A percentile compares a stretch with the other conserved stretches of the same genome.
These are phyloP conservation scores for Falco biarmicus DNA, from an alignment of 2,797 vertebrate species.

Conservation along the genomic window DNA sequence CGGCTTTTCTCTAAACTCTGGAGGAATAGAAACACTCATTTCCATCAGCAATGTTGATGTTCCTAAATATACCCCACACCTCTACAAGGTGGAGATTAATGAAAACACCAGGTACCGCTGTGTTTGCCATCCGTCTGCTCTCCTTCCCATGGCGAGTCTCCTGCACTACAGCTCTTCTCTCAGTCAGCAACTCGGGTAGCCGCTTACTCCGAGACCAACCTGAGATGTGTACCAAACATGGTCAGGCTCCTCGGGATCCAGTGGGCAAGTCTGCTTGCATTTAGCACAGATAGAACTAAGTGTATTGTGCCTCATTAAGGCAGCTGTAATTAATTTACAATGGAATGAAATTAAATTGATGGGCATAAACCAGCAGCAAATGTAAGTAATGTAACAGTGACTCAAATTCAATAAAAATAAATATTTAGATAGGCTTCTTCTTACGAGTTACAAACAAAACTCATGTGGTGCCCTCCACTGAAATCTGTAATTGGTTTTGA, in stretches of 20 bases:
- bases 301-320: background rate
- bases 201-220: fast-evolving
- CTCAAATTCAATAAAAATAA: background rate
- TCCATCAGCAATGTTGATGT: background rate
- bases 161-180: too few relatives aligned
- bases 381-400: background rate
- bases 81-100: background rate
- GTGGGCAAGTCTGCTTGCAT: too few relatives aligned
- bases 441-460: background rate
- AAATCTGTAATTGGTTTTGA: background rate
- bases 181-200: fast-evolving
- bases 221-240: fast-evolving
- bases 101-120: too few relatives aligned
- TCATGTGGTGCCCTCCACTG: background rate
- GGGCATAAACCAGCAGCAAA: background rate
- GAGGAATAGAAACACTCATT: background rate
- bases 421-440: background rate
- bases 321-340: background rate
- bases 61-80: background rate
- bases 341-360: background rate
- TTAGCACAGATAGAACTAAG: too few relatives aligned
- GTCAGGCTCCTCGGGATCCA: background rate
- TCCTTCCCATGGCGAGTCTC: fast-evolving
- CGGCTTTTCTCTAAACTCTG: background rate
- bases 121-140: fast-evolving